phyloP scores from a whole-genome alignment of 2,888 invertebrate species.

The Baccha elongata region DNA sequence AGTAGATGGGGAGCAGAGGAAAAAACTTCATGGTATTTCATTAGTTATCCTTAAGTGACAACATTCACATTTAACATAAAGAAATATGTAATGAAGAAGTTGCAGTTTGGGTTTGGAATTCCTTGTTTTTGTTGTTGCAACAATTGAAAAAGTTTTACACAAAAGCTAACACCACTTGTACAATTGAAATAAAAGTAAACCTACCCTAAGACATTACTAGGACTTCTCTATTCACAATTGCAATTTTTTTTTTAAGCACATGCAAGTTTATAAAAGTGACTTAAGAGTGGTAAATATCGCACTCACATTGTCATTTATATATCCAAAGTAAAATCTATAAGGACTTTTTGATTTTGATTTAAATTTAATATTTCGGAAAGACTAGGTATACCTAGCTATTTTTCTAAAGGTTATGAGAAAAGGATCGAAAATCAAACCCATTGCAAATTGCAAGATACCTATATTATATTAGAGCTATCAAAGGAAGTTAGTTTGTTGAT shows the following conservation, averaged over 20 bases:
- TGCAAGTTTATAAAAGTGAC: neutral
- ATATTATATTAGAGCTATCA: too few species aligned
- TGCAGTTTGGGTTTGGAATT: conserved; percentile 29
- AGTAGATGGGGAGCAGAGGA: conserved; percentile 11
- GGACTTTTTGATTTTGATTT: neutral
- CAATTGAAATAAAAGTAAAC: conserved; percentile 69
- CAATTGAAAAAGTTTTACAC: conserved; percentile 61
- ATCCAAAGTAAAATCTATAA: neutral
- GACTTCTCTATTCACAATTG: conserved; percentile 47
- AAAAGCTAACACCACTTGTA: conserved; percentile 56
- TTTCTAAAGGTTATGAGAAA: too few species aligned
- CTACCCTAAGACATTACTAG: conserved; percentile 69
- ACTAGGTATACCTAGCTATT: too few species aligned
- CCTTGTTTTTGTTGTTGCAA: conserved; percentile 56
- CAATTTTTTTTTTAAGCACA: conserved; percentile 13
- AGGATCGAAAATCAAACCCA: too few species aligned
- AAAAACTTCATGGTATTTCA: conserved; percentile 47
- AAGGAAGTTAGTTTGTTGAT: too few species aligned
- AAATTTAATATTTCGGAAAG: too few species aligned
- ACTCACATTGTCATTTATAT: conserved; percentile 15
- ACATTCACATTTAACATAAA: conserved; percentile 20
- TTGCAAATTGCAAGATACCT: too few species aligned
- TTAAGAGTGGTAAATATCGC: conserved; percentile 53
- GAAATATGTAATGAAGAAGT: conserved; percentile 12
- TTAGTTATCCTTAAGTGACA: conserved; percentile 57